Evolutionary conservation across 2,113 vertebrate genomes (phyloP).

Genomic region (Isurus oxyrinchus): DNA sequence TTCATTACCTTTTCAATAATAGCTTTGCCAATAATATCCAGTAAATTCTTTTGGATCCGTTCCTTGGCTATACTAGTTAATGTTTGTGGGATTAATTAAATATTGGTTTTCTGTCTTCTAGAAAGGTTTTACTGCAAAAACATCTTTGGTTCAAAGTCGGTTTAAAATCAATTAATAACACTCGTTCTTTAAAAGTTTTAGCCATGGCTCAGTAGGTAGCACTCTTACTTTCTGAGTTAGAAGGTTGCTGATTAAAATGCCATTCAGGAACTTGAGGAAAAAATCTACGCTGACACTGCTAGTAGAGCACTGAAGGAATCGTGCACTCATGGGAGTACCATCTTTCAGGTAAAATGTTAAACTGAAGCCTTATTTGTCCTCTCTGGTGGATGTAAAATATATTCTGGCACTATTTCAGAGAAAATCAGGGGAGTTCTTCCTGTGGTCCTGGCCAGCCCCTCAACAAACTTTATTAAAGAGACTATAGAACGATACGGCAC

Average conservation of each 20-base stretch:
- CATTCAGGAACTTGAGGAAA: neutral
- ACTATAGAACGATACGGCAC: neutral
- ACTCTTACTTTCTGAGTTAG: neutral
- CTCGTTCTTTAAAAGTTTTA: neutral
- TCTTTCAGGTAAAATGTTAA: neutral
- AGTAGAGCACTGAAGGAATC: neutral
- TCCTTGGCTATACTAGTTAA: neutral
- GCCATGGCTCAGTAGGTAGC: neutral
- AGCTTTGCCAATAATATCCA: neutral
- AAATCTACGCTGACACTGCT: neutral
- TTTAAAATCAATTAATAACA: slow-evolving; percentile 6
- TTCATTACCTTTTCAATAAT: neutral
- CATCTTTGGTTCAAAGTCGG: neutral
- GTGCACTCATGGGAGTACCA: neutral
- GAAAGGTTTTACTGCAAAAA: slow-evolving; percentile 26
- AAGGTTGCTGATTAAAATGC: neutral
- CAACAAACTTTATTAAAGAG: neutral
- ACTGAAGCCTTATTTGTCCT: neutral
- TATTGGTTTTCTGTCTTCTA: neutral
- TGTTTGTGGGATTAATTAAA: neutral
- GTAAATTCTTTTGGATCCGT: neutral
- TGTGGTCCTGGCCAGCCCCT: neutral
- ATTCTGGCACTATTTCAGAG: neutral
- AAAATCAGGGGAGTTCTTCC: neutral
- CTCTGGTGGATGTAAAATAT: neutral